These are phyloP conservation scores for Callyntrura sp. DNA, from an alignment of 2,888 invertebrate species.

Conservation along the genomic window DNA sequence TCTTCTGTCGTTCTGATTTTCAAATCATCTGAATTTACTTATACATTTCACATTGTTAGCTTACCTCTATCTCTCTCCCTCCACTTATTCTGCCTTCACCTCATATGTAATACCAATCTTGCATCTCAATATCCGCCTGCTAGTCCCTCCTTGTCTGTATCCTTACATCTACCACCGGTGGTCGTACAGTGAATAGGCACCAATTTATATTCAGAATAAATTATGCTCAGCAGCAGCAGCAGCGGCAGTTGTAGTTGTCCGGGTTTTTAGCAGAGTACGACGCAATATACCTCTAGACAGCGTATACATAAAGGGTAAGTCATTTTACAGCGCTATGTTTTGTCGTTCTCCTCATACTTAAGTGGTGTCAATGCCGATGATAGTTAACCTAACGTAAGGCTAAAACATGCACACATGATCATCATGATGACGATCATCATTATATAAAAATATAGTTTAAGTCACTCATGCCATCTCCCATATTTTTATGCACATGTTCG, in stretches of 20 bases:
- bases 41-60: conserved; percentile 60
- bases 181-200: conserved; percentile 51
- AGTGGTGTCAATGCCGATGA: conserved; percentile 77
- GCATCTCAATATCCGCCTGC: conserved; percentile 68
- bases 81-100: conserved; percentile 42
- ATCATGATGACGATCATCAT: conserved; percentile 26
- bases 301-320: neutral
- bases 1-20: conserved; percentile 66
- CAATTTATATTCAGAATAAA: conserved; percentile 78
- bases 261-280: conserved; percentile 19
- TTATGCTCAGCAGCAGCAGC: conserved; percentile 62
- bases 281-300: neutral
- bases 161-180: neutral
- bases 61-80: conserved; percentile 56
- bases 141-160: conserved; percentile 19
- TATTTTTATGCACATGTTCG: neutral
- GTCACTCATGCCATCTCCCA: conserved; percentile 34
- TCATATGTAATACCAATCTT: conserved; percentile 60
- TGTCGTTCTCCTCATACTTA: conserved; percentile 59
- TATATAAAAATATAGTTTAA: conserved; percentile 27
- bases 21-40: conserved; percentile 76
- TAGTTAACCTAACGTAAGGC: conserved; percentile 69
- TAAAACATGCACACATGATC: conserved; percentile 59
- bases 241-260: neutral
- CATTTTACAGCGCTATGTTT: conserved; percentile 22